phyloP scores from a whole-genome alignment of 2,888 invertebrate species.

The Eupithecia centaureata region DNA sequence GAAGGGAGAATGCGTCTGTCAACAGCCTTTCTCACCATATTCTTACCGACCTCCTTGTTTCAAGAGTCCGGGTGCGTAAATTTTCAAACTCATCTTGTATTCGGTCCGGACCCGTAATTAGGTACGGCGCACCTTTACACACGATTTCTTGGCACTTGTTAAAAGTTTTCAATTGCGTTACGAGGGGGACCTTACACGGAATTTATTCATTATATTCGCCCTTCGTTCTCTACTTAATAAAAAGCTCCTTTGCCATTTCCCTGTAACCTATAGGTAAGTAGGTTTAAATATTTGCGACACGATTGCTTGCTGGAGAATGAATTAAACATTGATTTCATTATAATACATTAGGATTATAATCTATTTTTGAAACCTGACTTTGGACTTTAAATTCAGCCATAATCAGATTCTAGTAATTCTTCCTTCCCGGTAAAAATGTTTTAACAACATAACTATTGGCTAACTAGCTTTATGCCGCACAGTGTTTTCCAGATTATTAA shows the following conservation, averaged over 20 bases:
- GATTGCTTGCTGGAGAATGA: background rate
- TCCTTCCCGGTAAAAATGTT: background rate
- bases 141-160: slow-evolving; percentile 83
- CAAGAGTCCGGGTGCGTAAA: slow-evolving; percentile 60
- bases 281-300: slow-evolving; percentile 11
- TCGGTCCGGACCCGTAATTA: slow-evolving; percentile 75
- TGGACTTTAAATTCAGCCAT: background rate
- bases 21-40: slow-evolving; percentile 47
- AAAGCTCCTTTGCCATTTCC: slow-evolving; percentile 77
- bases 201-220: slow-evolving; percentile 83
- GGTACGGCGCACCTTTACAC: slow-evolving; percentile 80
- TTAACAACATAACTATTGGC: background rate
- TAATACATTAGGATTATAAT: background rate
- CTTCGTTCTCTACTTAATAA: slow-evolving; percentile 75
- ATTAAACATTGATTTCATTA: slow-evolving; percentile 70
- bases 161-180: slow-evolving; percentile 84
- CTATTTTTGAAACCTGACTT: background rate
- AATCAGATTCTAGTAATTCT: background rate
- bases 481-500: no score
- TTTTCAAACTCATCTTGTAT: slow-evolving; percentile 77
- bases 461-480: no score
- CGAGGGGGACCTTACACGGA: slow-evolving; percentile 75
- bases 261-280: slow-evolving; percentile 68
- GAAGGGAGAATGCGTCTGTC: slow-evolving; percentile 54
- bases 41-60: background rate